Evolutionary conservation across 2,113 vertebrate species (phyloP).

Genomic region (Corydoras sp.): DNA sequence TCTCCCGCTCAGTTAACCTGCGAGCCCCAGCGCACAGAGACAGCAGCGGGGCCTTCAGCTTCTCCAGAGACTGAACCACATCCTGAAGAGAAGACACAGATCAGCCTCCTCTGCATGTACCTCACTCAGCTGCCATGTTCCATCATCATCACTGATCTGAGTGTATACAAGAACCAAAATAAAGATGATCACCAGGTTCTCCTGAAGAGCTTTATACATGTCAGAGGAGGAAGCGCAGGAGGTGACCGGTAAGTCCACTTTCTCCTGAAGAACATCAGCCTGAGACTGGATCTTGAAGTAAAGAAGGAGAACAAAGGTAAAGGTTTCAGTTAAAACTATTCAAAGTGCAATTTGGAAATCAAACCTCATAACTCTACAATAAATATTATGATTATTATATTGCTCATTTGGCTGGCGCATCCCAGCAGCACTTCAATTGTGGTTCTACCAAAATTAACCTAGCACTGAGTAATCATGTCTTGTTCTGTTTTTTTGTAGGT

Average conservation of each 20-base stretch:
- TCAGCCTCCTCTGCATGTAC: not conserved
- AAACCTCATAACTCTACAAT: no score
- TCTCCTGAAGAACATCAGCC: slow-evolving; percentile 68
- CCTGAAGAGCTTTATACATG: slow-evolving; percentile 79
- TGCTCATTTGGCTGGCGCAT: no score
- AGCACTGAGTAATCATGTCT: not conserved
- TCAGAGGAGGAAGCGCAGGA: slow-evolving; percentile 78
- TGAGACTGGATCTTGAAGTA: slow-evolving; percentile 66
- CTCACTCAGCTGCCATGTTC: no score
- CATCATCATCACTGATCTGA: not conserved
- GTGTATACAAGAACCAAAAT: not conserved
- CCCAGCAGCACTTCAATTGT: no score
- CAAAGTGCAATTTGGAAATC: no score
- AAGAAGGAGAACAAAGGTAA: not conserved
- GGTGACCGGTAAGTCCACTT: slow-evolving; percentile 67
- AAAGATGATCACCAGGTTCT: slow-evolving; percentile 71
- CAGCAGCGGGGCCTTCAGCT: slow-evolving; percentile 65
- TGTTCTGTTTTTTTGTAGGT: slow-evolving; percentile 59
- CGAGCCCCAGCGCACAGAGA: slow-evolving; percentile 67
- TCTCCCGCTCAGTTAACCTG: slow-evolving; percentile 67
- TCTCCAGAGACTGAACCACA: slow-evolving; percentile 75
- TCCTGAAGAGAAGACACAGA: slow-evolving; percentile 64
- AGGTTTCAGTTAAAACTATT: not conserved
- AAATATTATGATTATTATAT: no score
- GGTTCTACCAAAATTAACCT: no score